These are phyloP conservation scores for Bos javanicus DNA, from an alignment of 2,113 vertebrate species.

Conservation along the genomic window DNA sequence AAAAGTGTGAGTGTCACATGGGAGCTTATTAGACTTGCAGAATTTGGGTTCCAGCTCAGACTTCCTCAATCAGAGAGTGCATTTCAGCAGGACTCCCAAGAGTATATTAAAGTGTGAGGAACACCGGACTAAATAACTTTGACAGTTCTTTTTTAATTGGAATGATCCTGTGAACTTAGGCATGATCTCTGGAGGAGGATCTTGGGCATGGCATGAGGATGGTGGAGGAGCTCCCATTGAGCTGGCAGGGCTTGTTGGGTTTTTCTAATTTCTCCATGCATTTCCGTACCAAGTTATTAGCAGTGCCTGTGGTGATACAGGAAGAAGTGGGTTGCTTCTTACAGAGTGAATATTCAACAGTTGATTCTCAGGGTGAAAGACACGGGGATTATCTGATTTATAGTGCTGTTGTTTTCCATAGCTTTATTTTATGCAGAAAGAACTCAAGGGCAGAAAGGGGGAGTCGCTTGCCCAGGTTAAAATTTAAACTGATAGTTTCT, in stretches of 20 bases:
- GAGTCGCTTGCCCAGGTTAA: not conserved
- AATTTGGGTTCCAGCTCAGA: not conserved
- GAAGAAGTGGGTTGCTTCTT: not conserved
- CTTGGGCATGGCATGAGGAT: fast-evolving
- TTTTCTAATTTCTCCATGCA: not conserved
- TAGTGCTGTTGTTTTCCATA: not conserved
- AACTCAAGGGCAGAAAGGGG: not conserved
- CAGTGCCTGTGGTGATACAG: not conserved
- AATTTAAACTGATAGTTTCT: not conserved
- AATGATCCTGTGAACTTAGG: no score
- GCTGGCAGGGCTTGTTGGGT: not conserved
- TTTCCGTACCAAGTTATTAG: not conserved
- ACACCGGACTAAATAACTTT: not conserved
- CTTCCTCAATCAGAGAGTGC: not conserved
- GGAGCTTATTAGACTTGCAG: not conserved
- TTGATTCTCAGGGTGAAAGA: not conserved
- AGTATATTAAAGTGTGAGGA: not conserved
- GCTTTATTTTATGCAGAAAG: not conserved
- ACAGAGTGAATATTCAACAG: not conserved
- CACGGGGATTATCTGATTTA: not conserved
- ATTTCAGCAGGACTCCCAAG: not conserved
- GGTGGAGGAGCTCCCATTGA: not conserved
- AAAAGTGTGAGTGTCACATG: fast-evolving
- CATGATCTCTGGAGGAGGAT: not conserved
- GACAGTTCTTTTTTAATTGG: not conserved